Conservation (phyloP, 1,140 invertebrate genomes). For the Bombyx mandarina region DNA sequence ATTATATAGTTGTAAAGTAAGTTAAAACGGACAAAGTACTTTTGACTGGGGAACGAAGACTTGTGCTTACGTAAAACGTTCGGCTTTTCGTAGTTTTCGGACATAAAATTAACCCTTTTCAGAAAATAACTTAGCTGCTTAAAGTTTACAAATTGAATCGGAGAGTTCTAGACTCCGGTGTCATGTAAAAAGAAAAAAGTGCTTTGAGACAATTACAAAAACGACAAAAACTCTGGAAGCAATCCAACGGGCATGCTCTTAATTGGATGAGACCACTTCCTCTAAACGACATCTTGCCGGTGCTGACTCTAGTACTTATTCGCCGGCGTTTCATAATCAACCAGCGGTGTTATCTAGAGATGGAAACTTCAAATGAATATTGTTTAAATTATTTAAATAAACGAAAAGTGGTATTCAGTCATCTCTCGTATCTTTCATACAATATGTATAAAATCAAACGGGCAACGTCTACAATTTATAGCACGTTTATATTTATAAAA, state of each 20-base stretch:
- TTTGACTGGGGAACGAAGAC: too few relatives aligned
- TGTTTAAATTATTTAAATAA: not conserved
- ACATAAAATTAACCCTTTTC: not conserved
- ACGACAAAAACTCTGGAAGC: slow-evolving; percentile 57
- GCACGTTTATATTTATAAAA: slow-evolving; percentile 11
- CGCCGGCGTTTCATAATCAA: slow-evolving; percentile 28
- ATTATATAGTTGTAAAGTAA: too few relatives aligned
- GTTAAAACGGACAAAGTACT: too few relatives aligned
- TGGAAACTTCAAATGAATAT: not conserved
- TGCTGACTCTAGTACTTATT: slow-evolving; percentile 12
- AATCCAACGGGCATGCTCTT: slow-evolving; percentile 57
- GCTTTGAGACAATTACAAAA: slow-evolving; percentile 58
- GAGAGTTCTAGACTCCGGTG: slow-evolving; percentile 13
- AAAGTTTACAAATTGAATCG: slow-evolving; percentile 1
- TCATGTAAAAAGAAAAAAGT: slow-evolving; percentile 35
- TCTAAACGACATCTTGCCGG: slow-evolving; percentile 49
- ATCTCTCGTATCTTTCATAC: not conserved
- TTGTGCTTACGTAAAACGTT: too few relatives aligned
- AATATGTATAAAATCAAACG: not conserved
- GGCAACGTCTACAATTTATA: not conserved
- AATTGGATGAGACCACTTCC: slow-evolving; percentile 66
- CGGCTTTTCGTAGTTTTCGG: too few relatives aligned
- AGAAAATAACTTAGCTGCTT: not conserved
- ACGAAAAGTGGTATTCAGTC: not conserved
- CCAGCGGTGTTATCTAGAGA: slow-evolving; percentile 13